These are phyloP conservation scores for Euspilapteryx auroguttella DNA, from an alignment of 2,888 invertebrate species.

Conservation along the genomic window DNA sequence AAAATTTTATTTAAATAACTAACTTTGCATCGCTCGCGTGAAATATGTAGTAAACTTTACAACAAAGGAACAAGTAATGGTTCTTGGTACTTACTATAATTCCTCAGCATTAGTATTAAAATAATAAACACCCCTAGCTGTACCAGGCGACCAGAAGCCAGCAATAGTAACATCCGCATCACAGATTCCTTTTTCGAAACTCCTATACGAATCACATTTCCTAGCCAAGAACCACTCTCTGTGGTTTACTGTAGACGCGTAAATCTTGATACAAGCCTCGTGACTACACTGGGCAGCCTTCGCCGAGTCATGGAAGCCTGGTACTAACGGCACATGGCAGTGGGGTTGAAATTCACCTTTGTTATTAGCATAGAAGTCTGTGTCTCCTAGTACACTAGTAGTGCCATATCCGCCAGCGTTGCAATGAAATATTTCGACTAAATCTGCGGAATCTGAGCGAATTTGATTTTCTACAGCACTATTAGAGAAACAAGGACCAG, in stretches of 20 bases:
- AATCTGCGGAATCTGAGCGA: conserved; percentile 52
- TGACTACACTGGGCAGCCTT: conserved; percentile 41
- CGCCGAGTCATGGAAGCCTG: conserved; percentile 31
- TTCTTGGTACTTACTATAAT: background rate
- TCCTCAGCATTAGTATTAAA: conserved; percentile 1
- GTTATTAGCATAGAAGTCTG: conserved; percentile 62
- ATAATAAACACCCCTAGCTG: conserved; percentile 41
- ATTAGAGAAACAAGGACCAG: conserved; percentile 48
- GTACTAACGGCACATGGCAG: conserved; percentile 34
- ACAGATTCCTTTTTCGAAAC: conserved; percentile 29
- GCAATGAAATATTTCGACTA: conserved; percentile 65
- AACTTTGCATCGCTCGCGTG: too few species aligned
- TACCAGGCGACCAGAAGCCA: conserved; percentile 42
- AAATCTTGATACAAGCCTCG: conserved; percentile 37
- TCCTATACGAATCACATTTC: conserved; percentile 32
- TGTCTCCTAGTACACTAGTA: conserved; percentile 50
- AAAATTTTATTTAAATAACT: too few species aligned
- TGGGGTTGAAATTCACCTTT: conserved; percentile 58
- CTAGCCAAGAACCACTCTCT: conserved; percentile 31
- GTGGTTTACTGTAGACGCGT: conserved; percentile 27
- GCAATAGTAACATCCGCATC: conserved; percentile 34
- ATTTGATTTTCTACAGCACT: conserved; percentile 41
- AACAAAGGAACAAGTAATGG: too few species aligned
- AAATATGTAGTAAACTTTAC: too few species aligned
- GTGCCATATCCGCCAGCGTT: conserved; percentile 58